A percentile compares a stretch with the other conserved stretches of the same genome.
These are phyloP conservation scores for Syndactyla subalaris DNA, from an alignment of 2,797 vertebrate species.

Conservation along the genomic window DNA sequence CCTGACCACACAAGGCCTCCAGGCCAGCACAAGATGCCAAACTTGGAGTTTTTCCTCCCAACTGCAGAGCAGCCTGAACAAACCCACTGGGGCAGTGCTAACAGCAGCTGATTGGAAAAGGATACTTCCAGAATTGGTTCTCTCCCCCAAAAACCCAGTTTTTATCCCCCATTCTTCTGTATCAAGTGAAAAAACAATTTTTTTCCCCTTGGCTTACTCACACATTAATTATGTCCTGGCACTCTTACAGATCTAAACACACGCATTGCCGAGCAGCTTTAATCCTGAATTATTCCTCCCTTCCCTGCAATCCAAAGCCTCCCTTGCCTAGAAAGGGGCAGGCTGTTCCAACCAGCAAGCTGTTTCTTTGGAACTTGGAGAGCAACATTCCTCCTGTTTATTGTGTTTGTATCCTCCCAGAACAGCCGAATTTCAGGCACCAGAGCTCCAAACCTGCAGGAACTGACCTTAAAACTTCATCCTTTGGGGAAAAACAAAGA, in stretches of 20 bases:
- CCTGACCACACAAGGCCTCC: not conserved
- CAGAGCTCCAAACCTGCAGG: not conserved
- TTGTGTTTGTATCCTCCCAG: not conserved
- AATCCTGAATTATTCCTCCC: not conserved
- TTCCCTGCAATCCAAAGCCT: not conserved
- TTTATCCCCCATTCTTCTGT: not conserved
- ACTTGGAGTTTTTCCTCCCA: not conserved
- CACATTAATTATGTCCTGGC: not conserved
- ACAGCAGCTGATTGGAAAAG: not conserved
- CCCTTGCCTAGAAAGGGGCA: not conserved
- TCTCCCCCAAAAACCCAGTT: not conserved
- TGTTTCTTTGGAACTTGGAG: not conserved
- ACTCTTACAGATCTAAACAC: not conserved
- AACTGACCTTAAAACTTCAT: not conserved
- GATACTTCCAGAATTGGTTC: not conserved
- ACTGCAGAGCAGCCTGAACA: not conserved
- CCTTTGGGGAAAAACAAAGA: not conserved
- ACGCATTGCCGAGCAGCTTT: slow-evolving; percentile 2
- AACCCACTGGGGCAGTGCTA: accelerated
- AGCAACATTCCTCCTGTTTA: not conserved
- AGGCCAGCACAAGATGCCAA: not conserved
- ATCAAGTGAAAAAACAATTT: not conserved
- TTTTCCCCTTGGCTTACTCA: not conserved
- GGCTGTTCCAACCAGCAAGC: not conserved
- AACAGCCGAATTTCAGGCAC: not conserved